Evolutionary conservation across 2,888 invertebrate genomes (phyloP).

Genomic region (Digitonthophagus gazella): DNA sequence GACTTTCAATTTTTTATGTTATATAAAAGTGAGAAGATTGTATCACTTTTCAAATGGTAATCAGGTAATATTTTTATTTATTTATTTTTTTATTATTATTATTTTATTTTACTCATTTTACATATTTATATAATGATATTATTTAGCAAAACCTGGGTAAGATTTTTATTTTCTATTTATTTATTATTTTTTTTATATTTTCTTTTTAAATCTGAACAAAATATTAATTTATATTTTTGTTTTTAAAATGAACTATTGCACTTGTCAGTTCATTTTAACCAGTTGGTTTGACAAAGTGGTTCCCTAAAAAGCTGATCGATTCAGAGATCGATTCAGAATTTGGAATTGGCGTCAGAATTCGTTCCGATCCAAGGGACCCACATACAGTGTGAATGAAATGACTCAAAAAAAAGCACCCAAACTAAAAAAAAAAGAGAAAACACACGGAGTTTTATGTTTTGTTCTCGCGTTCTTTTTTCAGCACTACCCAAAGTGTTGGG

Average conservation of each 20-base stretch:
- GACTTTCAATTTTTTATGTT: background rate
- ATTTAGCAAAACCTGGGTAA: no score
- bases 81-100: slow-evolving; percentile 28
- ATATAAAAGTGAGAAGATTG: slow-evolving; percentile 23
- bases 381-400: background rate
- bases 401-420: no score
- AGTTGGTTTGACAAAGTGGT: background rate
- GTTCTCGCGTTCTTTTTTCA: slow-evolving; percentile 34
- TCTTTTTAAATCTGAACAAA: slow-evolving; percentile 20
- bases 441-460: slow-evolving; percentile 29
- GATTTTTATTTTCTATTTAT: slow-evolving; percentile 30
- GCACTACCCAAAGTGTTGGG: slow-evolving; percentile 39
- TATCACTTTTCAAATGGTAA: slow-evolving; percentile 10
- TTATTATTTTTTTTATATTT: slow-evolving; percentile 24
- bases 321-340: no score
- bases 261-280: background rate
- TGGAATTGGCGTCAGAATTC: no score
- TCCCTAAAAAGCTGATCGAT: background rate
- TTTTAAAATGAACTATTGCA: slow-evolving; percentile 11
- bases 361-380: slow-evolving; percentile 3
- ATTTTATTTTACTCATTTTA: slow-evolving; percentile 25
- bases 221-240: slow-evolving; percentile 2
- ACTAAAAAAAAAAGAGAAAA: slow-evolving; percentile 2
- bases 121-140: slow-evolving; percentile 28
- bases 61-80: slow-evolving; percentile 28